Evolutionary conservation across 1,140 invertebrate genomes (phyloP).

Genomic region (Drosophila hydei): DNA sequence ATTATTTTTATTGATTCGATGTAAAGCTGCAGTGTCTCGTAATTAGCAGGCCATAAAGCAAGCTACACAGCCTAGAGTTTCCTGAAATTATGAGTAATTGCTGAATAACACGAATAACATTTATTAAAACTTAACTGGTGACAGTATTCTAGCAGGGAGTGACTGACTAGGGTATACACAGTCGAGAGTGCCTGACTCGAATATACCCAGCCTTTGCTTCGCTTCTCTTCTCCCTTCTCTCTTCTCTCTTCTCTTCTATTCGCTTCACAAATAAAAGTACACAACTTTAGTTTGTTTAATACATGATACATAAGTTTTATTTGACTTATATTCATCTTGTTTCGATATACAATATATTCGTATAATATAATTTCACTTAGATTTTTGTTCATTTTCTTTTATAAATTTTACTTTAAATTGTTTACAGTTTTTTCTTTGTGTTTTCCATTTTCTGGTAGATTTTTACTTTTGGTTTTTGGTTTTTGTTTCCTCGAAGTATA

Average conservation of each 20-base stretch:
- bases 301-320: conserved; percentile 82
- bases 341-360: conserved; percentile 82
- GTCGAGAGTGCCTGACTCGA: background rate
- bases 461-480: conserved; percentile 8
- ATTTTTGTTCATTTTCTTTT: conserved; percentile 46
- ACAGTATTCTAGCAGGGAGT: background rate
- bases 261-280: conserved; percentile 18
- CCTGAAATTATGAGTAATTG: conserved; percentile 58
- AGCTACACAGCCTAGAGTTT: conserved; percentile 50
- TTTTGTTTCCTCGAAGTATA: conserved; percentile 60
- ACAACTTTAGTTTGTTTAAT: conserved; percentile 61
- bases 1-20: conserved; percentile 48
- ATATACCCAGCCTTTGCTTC: background rate
- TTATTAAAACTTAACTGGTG: conserved; percentile 16
- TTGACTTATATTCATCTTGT: conserved; percentile 78
- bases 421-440: conserved; percentile 37
- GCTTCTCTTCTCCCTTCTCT: background rate
- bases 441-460: conserved; percentile 29
- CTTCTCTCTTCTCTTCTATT: background rate
- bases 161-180: background rate
- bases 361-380: conserved; percentile 80
- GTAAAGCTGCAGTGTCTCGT: conserved; percentile 47
- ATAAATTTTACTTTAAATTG: conserved; percentile 48
- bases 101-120: conserved; percentile 25
- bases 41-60: conserved; percentile 66